Base-by-base conservation (phyloP, 2,113 vertebrate genomes). In the Datnioides undecimradiatus region DNA sequence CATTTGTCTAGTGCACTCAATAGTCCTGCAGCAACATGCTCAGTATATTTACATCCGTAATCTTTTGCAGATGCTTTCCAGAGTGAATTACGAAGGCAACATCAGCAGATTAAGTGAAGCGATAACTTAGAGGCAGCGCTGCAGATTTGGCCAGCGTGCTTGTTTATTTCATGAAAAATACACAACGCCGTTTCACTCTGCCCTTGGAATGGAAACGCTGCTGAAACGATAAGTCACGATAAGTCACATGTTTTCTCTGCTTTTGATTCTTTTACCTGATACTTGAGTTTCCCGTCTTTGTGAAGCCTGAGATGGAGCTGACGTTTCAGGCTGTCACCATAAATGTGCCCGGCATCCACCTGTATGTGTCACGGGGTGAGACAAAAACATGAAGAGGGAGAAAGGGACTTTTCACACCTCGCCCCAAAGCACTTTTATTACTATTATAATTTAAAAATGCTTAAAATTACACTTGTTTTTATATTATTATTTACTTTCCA, bases 261-360 rank as follows among this genome's bases (percentile, higher is more conserved):
- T 17, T 66, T 29, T 23, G 25, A 19, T 21, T 55, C 5, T 58
- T 38, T 78, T 92, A 99, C 98, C 97, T 99, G 97, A 90, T 96
- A 97, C 83, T 98, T 98, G 75, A 99, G 90, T 85, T 99, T 99
- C 60, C 98, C 98, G 0, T 98, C 97, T 82, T 90, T 95, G 79
- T 95, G 97, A 83, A 98, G 96, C 5, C 98, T 89, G 51, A 99
- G 96, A 5, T 93, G 70, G 34, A 97, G 94, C 88, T 99, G 98
- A 10, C 97, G 96, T 29, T 95, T 85, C 86, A 99, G 90, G 70
- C 81, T 96, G 92, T 97, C 97, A 84, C 98, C 98, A 0, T 99
- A 99, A 66, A 99, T 17, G 81, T 99, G 97, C 2, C 97, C 96
- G 0, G 98, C 97, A 70, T 99, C 98, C 80, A 99, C 97, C 98